These are phyloP conservation scores for Dinothrombium tinctorium DNA, from an alignment of 1,140 invertebrate genomes.

Conservation along the genomic window DNA sequence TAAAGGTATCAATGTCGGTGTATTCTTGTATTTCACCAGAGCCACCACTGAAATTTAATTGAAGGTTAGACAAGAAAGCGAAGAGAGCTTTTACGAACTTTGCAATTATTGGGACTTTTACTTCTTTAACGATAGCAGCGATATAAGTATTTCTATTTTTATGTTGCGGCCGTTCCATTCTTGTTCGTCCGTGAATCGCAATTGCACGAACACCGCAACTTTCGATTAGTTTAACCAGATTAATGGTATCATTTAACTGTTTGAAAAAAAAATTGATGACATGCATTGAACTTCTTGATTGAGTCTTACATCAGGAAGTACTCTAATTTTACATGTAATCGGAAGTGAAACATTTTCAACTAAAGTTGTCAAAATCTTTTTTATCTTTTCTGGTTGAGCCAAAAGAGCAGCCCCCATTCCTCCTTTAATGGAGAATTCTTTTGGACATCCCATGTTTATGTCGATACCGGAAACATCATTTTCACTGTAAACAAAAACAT, in stretches of 20 bases:
- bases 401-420: constrained; percentile 70
- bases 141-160: constrained; percentile 50
- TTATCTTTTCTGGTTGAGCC: constrained; percentile 39
- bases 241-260: constrained; percentile 40
- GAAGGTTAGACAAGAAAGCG: not conserved
- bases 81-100: constrained; percentile 39
- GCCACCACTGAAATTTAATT: constrained; percentile 42
- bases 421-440: constrained; percentile 84
- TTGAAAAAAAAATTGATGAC: not conserved
- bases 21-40: constrained; percentile 50
- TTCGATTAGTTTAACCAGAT: constrained; percentile 48
- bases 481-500: constrained; percentile 31
- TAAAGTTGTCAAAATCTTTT: constrained; percentile 52
- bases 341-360: constrained; percentile 45
- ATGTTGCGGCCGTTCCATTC: constrained; percentile 64
- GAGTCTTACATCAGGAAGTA: constrained; percentile 29
- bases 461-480: constrained; percentile 83
- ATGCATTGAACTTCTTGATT: constrained; percentile 8
- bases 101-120: constrained; percentile 80
- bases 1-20: constrained; percentile 56
- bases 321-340: constrained; percentile 84
- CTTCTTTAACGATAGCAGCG: constrained; percentile 37
- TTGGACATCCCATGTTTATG: constrained; percentile 98
- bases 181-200: constrained; percentile 73
- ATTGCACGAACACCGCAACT: constrained; percentile 69